A percentile compares a stretch with the other conserved stretches of the same genome.
phyloP scores from a whole-genome alignment of 2,797 vertebrate species.

The Lepidocolaptes lacrymiger region DNA sequence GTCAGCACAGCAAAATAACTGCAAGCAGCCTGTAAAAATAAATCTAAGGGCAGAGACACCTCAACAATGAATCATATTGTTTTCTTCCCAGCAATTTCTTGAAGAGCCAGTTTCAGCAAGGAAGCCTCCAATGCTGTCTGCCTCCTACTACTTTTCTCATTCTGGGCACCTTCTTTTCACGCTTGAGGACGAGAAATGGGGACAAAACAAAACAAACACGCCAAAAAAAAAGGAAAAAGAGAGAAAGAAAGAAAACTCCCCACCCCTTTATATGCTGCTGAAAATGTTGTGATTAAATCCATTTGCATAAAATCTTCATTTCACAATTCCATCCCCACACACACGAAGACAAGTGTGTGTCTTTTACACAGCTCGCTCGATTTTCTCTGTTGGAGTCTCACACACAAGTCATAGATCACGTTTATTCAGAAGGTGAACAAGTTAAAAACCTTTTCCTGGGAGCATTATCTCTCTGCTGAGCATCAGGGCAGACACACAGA shows the following conservation, averaged over 20 bases:
- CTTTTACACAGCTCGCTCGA: not conserved
- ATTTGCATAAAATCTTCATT: not conserved
- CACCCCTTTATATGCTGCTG: not conserved
- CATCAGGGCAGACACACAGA: not conserved
- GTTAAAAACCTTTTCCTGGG: not conserved
- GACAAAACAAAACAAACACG: not conserved
- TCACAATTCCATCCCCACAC: not conserved
- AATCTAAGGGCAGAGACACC: constrained; percentile 65
- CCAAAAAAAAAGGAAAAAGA: too few species aligned
- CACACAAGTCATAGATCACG: not conserved
- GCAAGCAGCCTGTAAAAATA: constrained; percentile 63
- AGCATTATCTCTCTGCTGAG: not conserved
- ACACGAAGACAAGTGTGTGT: not conserved
- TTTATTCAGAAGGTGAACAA: not conserved
- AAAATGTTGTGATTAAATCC: not conserved
- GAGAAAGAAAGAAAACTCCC: not conserved
- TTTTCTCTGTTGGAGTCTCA: not conserved
- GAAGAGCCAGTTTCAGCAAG: constrained; percentile 48
- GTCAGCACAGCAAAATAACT: constrained; percentile 67
- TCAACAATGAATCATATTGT: constrained; percentile 76
- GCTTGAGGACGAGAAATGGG: not conserved
- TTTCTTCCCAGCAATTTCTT: constrained; percentile 71
- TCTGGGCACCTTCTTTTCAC: not conserved
- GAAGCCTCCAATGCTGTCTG: constrained; percentile 22
- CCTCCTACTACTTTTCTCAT: constrained; percentile 20